Percentiles rank a stretch among this genome's conserved stretches.
These are phyloP conservation scores for Thera obeliscata DNA, from an alignment of 2,888 invertebrate species.

Conservation along the genomic window DNA sequence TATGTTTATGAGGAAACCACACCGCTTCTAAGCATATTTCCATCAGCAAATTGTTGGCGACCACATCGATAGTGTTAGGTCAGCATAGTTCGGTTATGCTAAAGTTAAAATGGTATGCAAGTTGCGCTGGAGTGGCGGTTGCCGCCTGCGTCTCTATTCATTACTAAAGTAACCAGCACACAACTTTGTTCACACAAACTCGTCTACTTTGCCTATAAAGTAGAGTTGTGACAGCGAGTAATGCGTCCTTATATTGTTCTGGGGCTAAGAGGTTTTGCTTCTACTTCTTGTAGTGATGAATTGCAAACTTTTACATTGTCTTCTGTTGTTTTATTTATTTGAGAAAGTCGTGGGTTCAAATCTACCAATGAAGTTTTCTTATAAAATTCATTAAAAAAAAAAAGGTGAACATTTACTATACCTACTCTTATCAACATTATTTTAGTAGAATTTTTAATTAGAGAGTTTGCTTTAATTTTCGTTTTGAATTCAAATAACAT, in stretches of 20 bases:
- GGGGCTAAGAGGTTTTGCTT: slow-evolving; percentile 82
- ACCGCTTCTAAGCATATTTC: slow-evolving; percentile 4
- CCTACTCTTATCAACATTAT: no score
- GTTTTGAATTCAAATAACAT: background rate
- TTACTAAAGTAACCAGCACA: slow-evolving; percentile 75
- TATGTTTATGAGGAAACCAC: background rate
- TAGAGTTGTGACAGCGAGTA: slow-evolving; percentile 83
- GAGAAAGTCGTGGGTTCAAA: background rate
- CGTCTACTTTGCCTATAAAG: slow-evolving; percentile 81
- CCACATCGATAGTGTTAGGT: slow-evolving; percentile 57
- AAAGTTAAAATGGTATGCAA: slow-evolving; percentile 72
- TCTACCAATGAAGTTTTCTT: no score
- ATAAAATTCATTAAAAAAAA: no score
- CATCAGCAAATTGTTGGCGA: slow-evolving; percentile 35
- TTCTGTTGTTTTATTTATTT: slow-evolving; percentile 64
- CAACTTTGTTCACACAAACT: slow-evolving; percentile 79
- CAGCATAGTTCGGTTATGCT: slow-evolving; percentile 64
- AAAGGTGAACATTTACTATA: no score
- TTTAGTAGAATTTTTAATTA: no score
- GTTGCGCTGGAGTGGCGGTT: slow-evolving; percentile 74
- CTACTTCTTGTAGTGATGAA: slow-evolving; percentile 75
- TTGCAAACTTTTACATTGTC: slow-evolving; percentile 75
- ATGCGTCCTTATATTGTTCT: slow-evolving; percentile 83
- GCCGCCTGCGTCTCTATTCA: slow-evolving; percentile 79
- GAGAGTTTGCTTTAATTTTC: no score